A percentile compares a stretch with the other conserved stretches of the same genome.
Evolutionary conservation across 2,113 vertebrate species (phyloP).

Genomic region (Rousettus leschenaultii): DNA sequence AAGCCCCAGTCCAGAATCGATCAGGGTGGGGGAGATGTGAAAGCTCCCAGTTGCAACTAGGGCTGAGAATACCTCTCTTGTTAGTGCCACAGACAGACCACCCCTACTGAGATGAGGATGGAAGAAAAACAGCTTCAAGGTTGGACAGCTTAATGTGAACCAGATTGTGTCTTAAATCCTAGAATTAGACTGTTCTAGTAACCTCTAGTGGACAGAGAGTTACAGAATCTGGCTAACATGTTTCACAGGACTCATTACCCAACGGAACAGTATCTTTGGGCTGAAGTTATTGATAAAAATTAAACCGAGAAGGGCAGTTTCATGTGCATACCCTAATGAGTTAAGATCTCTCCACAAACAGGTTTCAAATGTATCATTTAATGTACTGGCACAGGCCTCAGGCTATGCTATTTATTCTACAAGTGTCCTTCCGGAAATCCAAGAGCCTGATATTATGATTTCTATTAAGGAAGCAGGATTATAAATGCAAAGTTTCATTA

Average conservation of each 20-base stretch:
- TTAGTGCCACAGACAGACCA: background rate
- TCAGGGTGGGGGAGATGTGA: background rate
- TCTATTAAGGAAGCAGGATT: background rate
- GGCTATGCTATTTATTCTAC: background rate
- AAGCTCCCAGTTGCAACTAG: background rate
- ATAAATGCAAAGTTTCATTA: background rate
- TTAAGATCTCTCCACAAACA: background rate
- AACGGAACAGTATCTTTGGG: background rate
- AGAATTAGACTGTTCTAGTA: background rate
- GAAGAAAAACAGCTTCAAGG: background rate
- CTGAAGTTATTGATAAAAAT: background rate
- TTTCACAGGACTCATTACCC: background rate
- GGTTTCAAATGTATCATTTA: background rate
- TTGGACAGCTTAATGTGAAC: background rate
- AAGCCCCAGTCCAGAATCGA: accelerated
- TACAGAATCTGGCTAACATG: background rate
- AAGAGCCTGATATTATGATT: background rate
- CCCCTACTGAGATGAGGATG: background rate
- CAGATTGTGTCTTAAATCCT: background rate
- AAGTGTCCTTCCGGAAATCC: background rate
- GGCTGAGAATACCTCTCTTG: background rate
- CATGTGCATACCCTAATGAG: too few species aligned
- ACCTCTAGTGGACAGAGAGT: background rate
- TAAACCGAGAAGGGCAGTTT: background rate
- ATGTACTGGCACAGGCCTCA: background rate